Percentiles rank a stretch among this genome's conserved stretches.
phyloP scores from a whole-genome alignment of 2,113 vertebrate genomes.

The Muntiacus reevesi region DNA sequence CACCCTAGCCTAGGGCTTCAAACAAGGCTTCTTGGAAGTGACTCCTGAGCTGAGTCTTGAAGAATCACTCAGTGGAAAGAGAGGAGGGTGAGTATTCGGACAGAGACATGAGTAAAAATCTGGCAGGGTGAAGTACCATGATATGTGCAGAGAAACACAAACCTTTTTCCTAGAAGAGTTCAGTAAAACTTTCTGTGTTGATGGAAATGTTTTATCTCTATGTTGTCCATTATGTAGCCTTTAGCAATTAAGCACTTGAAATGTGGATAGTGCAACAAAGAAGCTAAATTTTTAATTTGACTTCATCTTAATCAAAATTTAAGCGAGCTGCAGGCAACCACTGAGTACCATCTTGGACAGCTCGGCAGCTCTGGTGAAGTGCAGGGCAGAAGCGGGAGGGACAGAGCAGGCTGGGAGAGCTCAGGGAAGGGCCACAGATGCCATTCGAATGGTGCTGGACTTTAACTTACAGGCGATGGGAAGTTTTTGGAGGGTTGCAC shows the following conservation, averaged over 20 bases:
- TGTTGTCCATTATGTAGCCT: not conserved
- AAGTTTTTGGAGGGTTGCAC: not conserved
- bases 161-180: not conserved
- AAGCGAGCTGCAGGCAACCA: not conserved
- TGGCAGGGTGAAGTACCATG: not conserved
- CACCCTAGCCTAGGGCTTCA: not conserved
- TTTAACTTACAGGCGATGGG: not conserved
- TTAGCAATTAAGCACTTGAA: not conserved
- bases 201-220: not conserved
- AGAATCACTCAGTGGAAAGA: not conserved
- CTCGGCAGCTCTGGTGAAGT: not conserved
- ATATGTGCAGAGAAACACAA: not conserved
- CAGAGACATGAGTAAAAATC: not conserved
- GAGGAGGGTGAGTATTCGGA: not conserved
- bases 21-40: not conserved
- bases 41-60: not conserved
- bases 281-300: not conserved
- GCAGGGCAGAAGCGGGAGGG: not conserved
- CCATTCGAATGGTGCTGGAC: not conserved
- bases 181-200: not conserved
- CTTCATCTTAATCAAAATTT: slow-evolving; percentile 29
- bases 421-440: not conserved
- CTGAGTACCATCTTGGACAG: not conserved
- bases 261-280: not conserved
- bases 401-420: not conserved